A percentile compares a stretch with the other conserved stretches of the same genome.
These are phyloP conservation scores for Acridotheres tristis DNA, from an alignment of 2,797 vertebrate genomes.

Conservation along the genomic window DNA sequence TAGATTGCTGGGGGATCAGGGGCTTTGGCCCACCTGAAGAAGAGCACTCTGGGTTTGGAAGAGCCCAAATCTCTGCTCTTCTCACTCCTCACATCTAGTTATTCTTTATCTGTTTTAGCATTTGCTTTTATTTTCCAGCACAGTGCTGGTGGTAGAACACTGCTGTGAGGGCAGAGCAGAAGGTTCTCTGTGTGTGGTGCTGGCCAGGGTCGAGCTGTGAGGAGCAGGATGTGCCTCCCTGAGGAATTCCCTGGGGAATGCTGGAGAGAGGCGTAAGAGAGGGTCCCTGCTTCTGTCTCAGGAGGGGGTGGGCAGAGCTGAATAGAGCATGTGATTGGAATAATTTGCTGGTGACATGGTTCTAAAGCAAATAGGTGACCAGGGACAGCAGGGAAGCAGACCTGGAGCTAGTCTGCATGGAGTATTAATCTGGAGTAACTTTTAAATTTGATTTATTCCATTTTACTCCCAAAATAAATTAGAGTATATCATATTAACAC, in stretches of 20 bases:
- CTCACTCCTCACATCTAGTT: background rate
- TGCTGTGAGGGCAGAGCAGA: background rate
- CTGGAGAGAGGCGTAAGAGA: fast-evolving
- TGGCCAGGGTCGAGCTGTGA: background rate
- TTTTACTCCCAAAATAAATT: constrained; percentile 8
- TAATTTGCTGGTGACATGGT: background rate
- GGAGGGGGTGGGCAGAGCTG: background rate
- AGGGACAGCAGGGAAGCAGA: background rate
- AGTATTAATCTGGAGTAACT: background rate
- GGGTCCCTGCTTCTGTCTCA: background rate
- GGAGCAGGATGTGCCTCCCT: background rate
- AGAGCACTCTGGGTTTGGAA: background rate
- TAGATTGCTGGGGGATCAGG: background rate
- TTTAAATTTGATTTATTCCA: background rate
- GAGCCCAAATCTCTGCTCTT: background rate
- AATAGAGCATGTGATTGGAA: background rate
- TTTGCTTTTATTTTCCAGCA: background rate
- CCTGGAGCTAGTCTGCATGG: background rate
- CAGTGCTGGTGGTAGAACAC: background rate
- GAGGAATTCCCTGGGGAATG: background rate
- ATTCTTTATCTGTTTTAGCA: background rate
- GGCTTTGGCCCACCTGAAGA: background rate
- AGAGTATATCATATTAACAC: background rate
- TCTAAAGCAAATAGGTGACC: background rate
- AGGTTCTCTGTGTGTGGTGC: background rate